Evolutionary conservation across 2,113 vertebrate species (phyloP), one percentile per base, ranked within the genome.

Genomic region (Spea multiplicata): DNA sequence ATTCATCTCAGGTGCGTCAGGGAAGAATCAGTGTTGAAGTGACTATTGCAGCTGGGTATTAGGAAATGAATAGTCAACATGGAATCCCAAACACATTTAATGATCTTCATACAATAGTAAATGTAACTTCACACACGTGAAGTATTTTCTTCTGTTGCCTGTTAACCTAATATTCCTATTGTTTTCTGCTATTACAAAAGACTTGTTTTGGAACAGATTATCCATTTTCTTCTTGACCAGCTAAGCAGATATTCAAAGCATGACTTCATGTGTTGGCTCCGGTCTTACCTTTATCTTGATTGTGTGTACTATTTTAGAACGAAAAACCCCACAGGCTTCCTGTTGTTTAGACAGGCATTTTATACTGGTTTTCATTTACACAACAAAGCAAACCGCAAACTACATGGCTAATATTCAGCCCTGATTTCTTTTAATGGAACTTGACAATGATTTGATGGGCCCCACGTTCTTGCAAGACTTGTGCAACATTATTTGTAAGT

Each of bases 1-100:
- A 4, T 86, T 84, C 75, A 62, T 84, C 70, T 85, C 74, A 84
- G 71, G 71, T 80, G 71, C 77, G 80, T 66, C 82, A 70, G 69
- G 81, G 81, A 71, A 78, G 81, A 81, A 59, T 79, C 8, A 69
- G 30, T 70, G 52, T 16, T 46, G n/a, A 77, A 68, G 73, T 81
- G n/a, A 46, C 8, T 13, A 76, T 52, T n/a, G 61, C 59, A 62
- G 7, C 52, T 61, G 68, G 52, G 61, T 70, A 69, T 9, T 62
- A 73, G 53, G 44, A 65, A 78, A 72, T 16, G 75, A 82, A 50
- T 72, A 55, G 66, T 17, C 13, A 4, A 3, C 71, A 69, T 64
- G 74, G 66, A 85, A 78, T 62, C 62, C 66, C 71, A 16, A 66
- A 71, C 48, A 47, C 45, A 13, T 79, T 82, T 66, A 53, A 17